A percentile compares a stretch with the other conserved stretches of the same genome.
Evolutionary conservation across 2,888 invertebrate species (phyloP).

Genomic region (Furcula furcula): DNA sequence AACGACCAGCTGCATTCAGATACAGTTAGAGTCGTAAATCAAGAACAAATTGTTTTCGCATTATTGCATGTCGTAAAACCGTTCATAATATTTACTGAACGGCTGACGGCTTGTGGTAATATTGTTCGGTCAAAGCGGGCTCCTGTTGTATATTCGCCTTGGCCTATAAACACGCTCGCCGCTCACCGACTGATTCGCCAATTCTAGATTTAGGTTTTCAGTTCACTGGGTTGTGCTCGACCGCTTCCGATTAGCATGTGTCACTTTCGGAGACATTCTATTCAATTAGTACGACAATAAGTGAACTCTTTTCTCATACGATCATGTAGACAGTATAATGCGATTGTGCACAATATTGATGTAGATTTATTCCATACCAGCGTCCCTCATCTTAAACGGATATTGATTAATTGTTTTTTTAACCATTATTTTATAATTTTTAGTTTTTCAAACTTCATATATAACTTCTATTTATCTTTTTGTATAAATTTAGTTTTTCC

Average conservation of each 20-base stretch:
- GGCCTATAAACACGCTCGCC: slow-evolving; percentile 68
- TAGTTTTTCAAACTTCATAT: no score
- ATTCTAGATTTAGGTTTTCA: slow-evolving; percentile 81
- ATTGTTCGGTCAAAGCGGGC: slow-evolving; percentile 35
- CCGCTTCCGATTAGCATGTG: slow-evolving; percentile 52
- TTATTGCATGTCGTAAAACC: slow-evolving; percentile 39
- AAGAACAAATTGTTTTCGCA: slow-evolving; percentile 19
- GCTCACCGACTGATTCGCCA: slow-evolving; percentile 67
- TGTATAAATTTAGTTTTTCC: no score
- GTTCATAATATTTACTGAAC: slow-evolving; percentile 36
- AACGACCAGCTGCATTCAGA: not conserved
- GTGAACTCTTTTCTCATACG: no score
- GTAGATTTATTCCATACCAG: no score
- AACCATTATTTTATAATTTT: no score
- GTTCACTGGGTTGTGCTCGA: slow-evolving; percentile 68
- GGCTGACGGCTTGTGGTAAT: no score
- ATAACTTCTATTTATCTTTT: no score
- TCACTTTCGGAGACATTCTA: slow-evolving; percentile 16
- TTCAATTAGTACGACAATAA: slow-evolving; percentile 1
- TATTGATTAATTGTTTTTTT: no score
- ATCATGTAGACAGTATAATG: no score
- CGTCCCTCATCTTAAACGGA: no score
- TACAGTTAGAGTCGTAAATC: slow-evolving; percentile 10
- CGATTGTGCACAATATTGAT: no score
- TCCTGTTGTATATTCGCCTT: slow-evolving; percentile 65